These are phyloP conservation scores for Perccottus glenii DNA, from an alignment of 2,113 vertebrate species.

Conservation along the genomic window DNA sequence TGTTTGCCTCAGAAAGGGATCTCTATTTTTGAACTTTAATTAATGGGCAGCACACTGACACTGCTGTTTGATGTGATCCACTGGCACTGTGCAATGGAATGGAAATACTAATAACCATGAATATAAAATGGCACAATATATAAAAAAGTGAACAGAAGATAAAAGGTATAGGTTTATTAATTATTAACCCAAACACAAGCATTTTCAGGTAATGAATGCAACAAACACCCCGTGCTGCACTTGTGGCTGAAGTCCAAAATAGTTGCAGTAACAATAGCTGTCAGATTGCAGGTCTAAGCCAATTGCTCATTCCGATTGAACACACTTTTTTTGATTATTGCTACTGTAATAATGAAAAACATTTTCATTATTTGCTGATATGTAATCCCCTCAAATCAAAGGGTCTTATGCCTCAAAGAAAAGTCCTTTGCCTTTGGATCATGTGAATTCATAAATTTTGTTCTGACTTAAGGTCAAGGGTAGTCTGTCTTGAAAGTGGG, in stretches of 20 bases:
- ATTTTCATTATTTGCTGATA: slow-evolving; percentile 26
- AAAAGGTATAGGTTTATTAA: slow-evolving; percentile 24
- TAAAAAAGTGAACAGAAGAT: slow-evolving; percentile 2
- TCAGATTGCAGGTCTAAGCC: slow-evolving; percentile 51
- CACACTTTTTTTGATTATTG: slow-evolving; percentile 42
- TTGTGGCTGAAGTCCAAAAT: slow-evolving; percentile 35
- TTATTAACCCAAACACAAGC: slow-evolving; percentile 24
- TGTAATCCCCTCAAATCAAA: slow-evolving; percentile 42
- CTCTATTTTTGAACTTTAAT: not conserved
- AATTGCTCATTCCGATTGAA: slow-evolving; percentile 37
- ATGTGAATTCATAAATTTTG: slow-evolving; percentile 14
- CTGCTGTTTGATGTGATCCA: too few species aligned
- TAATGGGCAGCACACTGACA: not conserved
- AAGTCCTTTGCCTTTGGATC: slow-evolving; percentile 17
- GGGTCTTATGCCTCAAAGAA: slow-evolving; percentile 25
- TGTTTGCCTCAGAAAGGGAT: not conserved
- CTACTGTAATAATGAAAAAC: slow-evolving; percentile 30
- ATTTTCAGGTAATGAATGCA: slow-evolving; percentile 23
- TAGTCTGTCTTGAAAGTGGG: not conserved
- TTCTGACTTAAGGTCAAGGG: not conserved
- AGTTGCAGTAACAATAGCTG: slow-evolving; percentile 51
- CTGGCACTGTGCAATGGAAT: too few species aligned
- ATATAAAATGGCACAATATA: too few species aligned
- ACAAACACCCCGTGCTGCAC: slow-evolving; percentile 20
- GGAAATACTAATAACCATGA: too few species aligned